Conservation (phyloP, 2,797 vertebrate genomes). For the Sphaeramia orbicularis region DNA sequence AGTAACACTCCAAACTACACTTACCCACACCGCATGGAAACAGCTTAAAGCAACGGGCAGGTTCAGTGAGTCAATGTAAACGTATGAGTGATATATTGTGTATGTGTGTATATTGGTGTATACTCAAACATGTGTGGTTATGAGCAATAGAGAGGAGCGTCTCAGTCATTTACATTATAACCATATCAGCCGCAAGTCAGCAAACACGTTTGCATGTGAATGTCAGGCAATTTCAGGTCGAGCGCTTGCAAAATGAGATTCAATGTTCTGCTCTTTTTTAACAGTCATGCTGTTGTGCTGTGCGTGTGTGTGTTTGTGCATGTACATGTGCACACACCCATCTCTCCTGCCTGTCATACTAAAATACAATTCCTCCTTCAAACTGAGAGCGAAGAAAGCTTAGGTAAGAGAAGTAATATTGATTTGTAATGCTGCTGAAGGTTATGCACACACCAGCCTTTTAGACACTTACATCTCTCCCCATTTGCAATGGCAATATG, state of each 20-base stretch:
- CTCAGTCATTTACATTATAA: slow-evolving; percentile 58
- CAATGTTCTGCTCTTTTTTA: slow-evolving; percentile 53
- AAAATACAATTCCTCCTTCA: slow-evolving; percentile 61
- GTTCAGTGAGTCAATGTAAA: not conserved
- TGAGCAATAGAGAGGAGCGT: not conserved
- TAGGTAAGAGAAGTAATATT: slow-evolving; percentile 61
- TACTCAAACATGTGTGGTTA: not conserved
- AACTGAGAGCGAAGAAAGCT: slow-evolving; percentile 58
- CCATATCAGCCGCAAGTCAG: slow-evolving; percentile 49
- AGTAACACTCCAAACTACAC: slow-evolving; percentile 3
- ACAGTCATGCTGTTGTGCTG: slow-evolving; percentile 28
- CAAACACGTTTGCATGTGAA: slow-evolving; percentile 63
- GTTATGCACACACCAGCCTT: slow-evolving; percentile 50
- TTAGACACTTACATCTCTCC: slow-evolving; percentile 55
- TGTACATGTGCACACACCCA: not conserved
- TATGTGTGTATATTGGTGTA: slow-evolving; percentile 1
- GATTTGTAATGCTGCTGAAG: slow-evolving; percentile 64
- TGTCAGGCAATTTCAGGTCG: slow-evolving; percentile 65
- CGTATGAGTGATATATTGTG: slow-evolving; percentile 3
- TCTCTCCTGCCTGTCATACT: slow-evolving; percentile 42
- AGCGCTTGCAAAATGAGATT: slow-evolving; percentile 56
- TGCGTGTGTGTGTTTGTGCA: not conserved
- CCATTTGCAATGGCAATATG: slow-evolving; percentile 52
- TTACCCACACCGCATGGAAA: slow-evolving; percentile 5
- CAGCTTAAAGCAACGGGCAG: slow-evolving; percentile 8